These are phyloP conservation scores for Tetrao urogallus DNA, from an alignment of 2,113 vertebrate species.

Conservation along the genomic window DNA sequence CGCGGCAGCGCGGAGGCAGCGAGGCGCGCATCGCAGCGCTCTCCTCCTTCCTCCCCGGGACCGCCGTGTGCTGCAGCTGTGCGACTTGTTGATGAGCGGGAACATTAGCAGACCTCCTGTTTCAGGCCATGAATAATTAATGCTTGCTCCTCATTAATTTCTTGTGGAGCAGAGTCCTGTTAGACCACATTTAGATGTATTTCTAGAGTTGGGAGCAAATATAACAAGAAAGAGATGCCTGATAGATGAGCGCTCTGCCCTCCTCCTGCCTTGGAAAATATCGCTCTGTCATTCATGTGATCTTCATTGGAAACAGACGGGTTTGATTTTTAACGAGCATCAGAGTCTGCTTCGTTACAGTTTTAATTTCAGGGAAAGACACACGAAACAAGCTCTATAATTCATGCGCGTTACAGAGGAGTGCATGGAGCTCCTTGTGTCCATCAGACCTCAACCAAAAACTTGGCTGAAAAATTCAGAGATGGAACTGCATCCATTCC, in stretches of 20 bases:
- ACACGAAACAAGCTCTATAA: neutral
- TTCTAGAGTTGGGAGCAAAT: conserved; percentile 72
- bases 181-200: conserved; percentile 62
- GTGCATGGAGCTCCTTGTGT: neutral
- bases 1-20: too few relatives aligned
- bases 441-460: neutral
- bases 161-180: conserved; percentile 68
- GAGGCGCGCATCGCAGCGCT: neutral
- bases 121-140: conserved; percentile 79
- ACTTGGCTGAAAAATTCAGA: neutral
- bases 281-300: neutral
- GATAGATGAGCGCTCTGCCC: neutral
- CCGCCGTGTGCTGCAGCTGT: conserved; percentile 33
- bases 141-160: conserved; percentile 77
- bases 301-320: neutral
- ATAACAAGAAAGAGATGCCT: neutral
- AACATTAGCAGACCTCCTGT: conserved; percentile 78
- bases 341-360: neutral
- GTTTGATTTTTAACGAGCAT: neutral
- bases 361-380: conserved; percentile 1
- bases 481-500: neutral
- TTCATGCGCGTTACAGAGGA: neutral
- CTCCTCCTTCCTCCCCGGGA: too few relatives aligned
- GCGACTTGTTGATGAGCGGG: conserved; percentile 80
- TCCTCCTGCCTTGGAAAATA: neutral